phyloP scores from a whole-genome alignment of 2,888 invertebrate species.

The Muschampia plurimacula region DNA sequence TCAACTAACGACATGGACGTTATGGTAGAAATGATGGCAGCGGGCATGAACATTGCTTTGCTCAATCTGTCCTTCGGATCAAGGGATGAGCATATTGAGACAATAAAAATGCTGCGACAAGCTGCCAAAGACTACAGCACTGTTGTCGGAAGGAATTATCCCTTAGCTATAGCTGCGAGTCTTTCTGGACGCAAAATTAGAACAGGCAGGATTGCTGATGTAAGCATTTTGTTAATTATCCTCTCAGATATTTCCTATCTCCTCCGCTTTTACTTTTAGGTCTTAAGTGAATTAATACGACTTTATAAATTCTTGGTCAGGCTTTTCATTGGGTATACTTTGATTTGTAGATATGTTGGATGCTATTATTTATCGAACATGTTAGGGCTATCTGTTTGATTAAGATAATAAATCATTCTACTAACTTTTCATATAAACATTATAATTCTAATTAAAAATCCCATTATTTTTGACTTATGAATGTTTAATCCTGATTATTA shows the following conservation, averaged over 20 bases:
- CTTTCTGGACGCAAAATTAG: conserved; percentile 96
- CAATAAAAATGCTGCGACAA: conserved; percentile 71
- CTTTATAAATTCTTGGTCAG: no score
- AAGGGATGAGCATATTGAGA: conserved; percentile 71
- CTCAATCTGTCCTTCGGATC: conserved; percentile 73
- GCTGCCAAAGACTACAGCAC: conserved; percentile 86
- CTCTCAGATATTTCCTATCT: neutral
- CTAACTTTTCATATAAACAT: no score
- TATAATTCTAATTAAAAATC: no score
- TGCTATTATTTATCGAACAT: no score
- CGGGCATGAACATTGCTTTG: conserved; percentile 83
- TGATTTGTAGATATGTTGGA: no score
- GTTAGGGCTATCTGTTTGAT: no score
- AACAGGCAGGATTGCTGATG: conserved; percentile 93
- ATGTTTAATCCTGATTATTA: no score
- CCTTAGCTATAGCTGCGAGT: conserved; percentile 94
- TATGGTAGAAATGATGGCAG: conserved; percentile 78
- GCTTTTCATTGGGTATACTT: no score
- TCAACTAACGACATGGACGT: conserved; percentile 64
- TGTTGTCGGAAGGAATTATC: conserved; percentile 86
- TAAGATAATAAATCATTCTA: no score
- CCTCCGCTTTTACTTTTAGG: no score
- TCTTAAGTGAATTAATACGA: no score
- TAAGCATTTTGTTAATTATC: conserved; percentile 65
- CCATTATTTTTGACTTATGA: no score